A percentile compares a stretch with the other conserved stretches of the same genome.
Conservation (phyloP, 2,888 invertebrate species). For the Tortrix viridana region DNA sequence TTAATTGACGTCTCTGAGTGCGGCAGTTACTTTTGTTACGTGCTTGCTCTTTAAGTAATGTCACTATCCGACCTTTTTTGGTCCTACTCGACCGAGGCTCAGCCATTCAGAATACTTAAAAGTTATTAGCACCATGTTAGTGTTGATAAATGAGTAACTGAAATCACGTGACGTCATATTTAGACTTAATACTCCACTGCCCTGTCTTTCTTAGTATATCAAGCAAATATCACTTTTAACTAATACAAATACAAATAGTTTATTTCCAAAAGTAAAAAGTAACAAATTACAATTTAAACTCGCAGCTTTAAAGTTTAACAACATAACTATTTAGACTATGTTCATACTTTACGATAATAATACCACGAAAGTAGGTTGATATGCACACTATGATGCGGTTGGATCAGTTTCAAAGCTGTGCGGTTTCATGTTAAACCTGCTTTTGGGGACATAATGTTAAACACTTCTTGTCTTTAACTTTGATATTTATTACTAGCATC, state of each 20-base stretch:
- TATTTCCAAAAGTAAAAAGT: too few relatives aligned
- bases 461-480: slow-evolving; percentile 14
- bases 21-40: too few relatives aligned
- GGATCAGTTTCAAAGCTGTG: slow-evolving; percentile 77
- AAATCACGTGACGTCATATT: slow-evolving; percentile 46
- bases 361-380: slow-evolving; percentile 64
- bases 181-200: slow-evolving; percentile 24
- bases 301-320: slow-evolving; percentile 2
- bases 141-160: slow-evolving; percentile 58
- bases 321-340: not conserved
- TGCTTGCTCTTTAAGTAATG: slow-evolving; percentile 1
- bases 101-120: slow-evolving; percentile 4
- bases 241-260: too few relatives aligned
- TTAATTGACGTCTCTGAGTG: too few relatives aligned
- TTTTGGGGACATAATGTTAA: slow-evolving; percentile 55
- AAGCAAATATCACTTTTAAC: slow-evolving; percentile 11
- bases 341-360: slow-evolving; percentile 48
- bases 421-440: slow-evolving; percentile 59
- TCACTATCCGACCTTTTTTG: slow-evolving; percentile 9
- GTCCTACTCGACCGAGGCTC: not conserved
- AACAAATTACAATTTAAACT: slow-evolving; percentile 6
- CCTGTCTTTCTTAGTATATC: slow-evolving; percentile 7
- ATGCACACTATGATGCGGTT: slow-evolving; percentile 71
- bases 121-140: slow-evolving; percentile 41
- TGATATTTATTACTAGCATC: slow-evolving; percentile 14